Conservation (phyloP, 2,888 invertebrate species). For the Lycocerus yunnanus region DNA sequence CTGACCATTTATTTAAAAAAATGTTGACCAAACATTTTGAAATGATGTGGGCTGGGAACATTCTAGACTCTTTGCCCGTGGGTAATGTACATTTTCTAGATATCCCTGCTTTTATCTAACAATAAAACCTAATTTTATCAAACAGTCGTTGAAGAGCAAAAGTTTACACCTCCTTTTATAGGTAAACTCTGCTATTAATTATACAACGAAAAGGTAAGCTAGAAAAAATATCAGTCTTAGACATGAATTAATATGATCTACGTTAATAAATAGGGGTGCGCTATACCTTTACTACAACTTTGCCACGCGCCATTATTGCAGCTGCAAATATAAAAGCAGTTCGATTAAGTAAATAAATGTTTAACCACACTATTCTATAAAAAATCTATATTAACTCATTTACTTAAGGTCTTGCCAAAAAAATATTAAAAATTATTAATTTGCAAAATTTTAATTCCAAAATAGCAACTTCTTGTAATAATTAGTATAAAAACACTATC, state of each 20-base stretch:
- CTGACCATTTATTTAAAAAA: too few species aligned
- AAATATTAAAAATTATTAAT: background rate
- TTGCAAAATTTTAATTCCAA: background rate
- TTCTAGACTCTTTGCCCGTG: too few species aligned
- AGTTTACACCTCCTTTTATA: background rate
- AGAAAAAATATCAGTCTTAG: slow-evolving; percentile 4
- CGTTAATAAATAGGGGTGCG: slow-evolving; percentile 11
- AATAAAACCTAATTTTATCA: background rate
- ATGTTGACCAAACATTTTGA: too few species aligned
- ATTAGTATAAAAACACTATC: background rate
- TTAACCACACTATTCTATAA: background rate
- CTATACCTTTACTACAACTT: slow-evolving; percentile 5
- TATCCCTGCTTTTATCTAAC: too few species aligned
- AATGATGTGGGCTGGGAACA: too few species aligned
- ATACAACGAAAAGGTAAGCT: background rate
- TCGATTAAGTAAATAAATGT: slow-evolving; percentile 8
- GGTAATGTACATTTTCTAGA: too few species aligned
- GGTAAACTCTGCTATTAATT: background rate
- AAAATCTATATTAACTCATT: background rate
- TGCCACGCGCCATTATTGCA: slow-evolving; percentile 13
- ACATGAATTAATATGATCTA: slow-evolving; percentile 11
- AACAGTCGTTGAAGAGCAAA: background rate
- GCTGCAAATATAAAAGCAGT: slow-evolving; percentile 7
- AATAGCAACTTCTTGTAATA: background rate
- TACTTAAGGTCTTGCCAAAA: background rate